Percentiles rank a stretch among this genome's conserved stretches.
phyloP scores from a whole-genome alignment of 2,888 invertebrate genomes.

The Folsomia manolachei region DNA sequence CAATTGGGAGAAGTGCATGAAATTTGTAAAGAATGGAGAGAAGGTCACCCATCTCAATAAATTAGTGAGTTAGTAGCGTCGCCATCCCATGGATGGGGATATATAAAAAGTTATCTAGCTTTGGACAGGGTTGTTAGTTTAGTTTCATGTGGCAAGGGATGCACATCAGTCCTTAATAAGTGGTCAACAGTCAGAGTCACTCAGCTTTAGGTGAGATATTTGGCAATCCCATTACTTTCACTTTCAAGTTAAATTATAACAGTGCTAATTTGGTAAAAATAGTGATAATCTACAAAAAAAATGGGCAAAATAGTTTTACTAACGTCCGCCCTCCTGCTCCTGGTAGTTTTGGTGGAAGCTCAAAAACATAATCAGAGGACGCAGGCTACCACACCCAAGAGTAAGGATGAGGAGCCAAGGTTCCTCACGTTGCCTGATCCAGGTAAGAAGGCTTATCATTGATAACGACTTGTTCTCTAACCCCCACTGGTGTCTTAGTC shows the following conservation, averaged over 20 bases:
- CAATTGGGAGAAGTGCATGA: too few relatives aligned
- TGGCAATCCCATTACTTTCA: neutral
- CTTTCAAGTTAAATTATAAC: neutral
- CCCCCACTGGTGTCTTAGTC: constrained; percentile 23
- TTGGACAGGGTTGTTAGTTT: neutral
- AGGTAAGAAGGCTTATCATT: too few relatives aligned
- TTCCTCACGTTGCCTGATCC: constrained; percentile 46
- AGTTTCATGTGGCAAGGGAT: neutral
- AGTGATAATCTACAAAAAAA: neutral
- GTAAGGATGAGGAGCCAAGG: constrained; percentile 37
- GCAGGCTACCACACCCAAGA: neutral
- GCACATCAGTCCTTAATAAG: neutral
- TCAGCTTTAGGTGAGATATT: neutral
- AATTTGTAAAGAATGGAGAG: too few relatives aligned
- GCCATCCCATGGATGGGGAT: too few relatives aligned
- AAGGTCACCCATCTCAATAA: too few relatives aligned
- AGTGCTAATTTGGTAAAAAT: too few relatives aligned
- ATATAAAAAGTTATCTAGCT: neutral
- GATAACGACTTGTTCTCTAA: too few relatives aligned
- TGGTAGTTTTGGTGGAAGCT: neutral
- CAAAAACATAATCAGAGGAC: neutral
- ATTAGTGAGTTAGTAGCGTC: too few relatives aligned
- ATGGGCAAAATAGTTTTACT: neutral
- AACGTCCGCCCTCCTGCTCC: neutral
- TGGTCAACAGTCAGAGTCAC: neutral